Percentiles rank a stretch among this genome's conserved stretches.
Conservation (phyloP, 1,140 invertebrate species). For the Caenorhabditis brenneri region DNA sequence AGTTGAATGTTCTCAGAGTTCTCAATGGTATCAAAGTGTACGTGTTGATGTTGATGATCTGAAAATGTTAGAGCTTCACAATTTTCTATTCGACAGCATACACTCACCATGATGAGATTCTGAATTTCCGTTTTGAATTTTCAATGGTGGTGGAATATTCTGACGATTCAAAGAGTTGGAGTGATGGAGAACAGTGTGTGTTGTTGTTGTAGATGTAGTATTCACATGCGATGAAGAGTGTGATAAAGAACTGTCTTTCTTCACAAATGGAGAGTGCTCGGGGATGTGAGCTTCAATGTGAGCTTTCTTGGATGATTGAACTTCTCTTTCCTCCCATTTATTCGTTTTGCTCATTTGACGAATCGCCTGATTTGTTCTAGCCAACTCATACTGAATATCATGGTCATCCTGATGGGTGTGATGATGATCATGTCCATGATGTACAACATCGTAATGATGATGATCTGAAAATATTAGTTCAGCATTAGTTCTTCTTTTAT, state of each 20-base stretch:
- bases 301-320: background rate
- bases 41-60: background rate
- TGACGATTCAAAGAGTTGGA: conserved; percentile 14
- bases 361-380: conserved; percentile 46
- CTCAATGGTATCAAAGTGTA: background rate
- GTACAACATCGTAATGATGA: conserved; percentile 29
- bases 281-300: background rate
- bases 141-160: conserved; percentile 29
- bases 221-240: background rate
- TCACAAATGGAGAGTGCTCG: background rate
- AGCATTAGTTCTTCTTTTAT: background rate
- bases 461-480: background rate
- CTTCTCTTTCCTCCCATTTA: conserved; percentile 43
- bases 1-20: background rate
- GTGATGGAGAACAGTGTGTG: background rate
- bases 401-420: background rate
- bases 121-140: conserved; percentile 2
- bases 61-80: background rate
- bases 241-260: background rate
- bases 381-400: background rate
- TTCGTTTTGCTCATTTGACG: conserved; percentile 53
- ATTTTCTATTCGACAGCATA: background rate
- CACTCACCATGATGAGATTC: background rate
- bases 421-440: conserved; percentile 27
- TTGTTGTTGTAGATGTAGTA: background rate